Percentiles rank a stretch among this genome's conserved stretches.
These are phyloP conservation scores for Actenoides lindsayi DNA, from an alignment of 2,113 vertebrate species.

Conservation along the genomic window DNA sequence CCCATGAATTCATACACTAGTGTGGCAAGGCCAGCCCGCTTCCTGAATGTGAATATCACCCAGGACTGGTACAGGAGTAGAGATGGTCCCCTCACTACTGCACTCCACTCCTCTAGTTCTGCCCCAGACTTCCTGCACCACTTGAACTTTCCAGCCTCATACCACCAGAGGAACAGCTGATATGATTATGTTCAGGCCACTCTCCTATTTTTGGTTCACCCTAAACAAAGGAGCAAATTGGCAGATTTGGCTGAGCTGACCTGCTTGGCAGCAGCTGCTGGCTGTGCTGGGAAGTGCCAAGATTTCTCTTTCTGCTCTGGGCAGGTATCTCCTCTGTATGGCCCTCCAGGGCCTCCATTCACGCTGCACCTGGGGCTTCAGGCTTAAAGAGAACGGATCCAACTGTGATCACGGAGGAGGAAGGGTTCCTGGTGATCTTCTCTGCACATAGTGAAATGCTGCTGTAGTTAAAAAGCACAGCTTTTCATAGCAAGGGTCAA, in stretches of 20 bases:
- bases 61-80: fast-evolving
- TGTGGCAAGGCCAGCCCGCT: not conserved
- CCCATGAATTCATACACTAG: not conserved
- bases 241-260: not conserved
- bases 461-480: not conserved
- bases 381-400: not conserved
- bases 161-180: not conserved
- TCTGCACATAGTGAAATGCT: not conserved
- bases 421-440: not conserved
- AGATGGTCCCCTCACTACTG: not conserved
- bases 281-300: not conserved
- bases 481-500: not conserved
- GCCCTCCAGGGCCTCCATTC: not conserved
- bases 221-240: not conserved
- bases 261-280: not conserved
- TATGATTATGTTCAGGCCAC: not conserved
- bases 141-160: not conserved
- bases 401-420: not conserved
- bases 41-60: not conserved
- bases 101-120: not conserved
- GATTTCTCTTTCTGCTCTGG: not conserved
- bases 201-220: not conserved
- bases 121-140: not conserved
- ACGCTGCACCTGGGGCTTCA: not conserved
- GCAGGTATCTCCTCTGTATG: not conserved